phyloP scores from a whole-genome alignment of 2,113 vertebrate genomes.

The Lophius piscatorius region DNA sequence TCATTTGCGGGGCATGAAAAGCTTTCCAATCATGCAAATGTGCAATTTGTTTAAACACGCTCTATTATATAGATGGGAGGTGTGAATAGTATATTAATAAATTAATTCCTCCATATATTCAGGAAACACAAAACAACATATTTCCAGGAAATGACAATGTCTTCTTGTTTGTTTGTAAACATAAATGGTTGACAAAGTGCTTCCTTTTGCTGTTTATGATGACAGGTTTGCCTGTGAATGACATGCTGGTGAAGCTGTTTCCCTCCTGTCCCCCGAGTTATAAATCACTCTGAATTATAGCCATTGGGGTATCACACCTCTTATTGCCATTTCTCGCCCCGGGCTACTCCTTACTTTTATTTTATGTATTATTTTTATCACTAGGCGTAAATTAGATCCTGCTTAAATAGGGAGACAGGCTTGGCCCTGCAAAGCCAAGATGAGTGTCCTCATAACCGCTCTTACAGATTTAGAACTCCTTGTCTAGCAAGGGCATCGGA shows the following conservation, averaged over 20 bases:
- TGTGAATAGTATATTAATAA: background rate
- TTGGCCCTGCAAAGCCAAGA: slow-evolving; percentile 40
- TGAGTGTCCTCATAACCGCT: slow-evolving; percentile 55
- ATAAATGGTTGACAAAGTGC: background rate
- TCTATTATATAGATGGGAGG: slow-evolving; percentile 6
- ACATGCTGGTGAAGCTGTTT: slow-evolving; percentile 23
- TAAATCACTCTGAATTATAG: slow-evolving; percentile 65
- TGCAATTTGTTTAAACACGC: slow-evolving; percentile 4
- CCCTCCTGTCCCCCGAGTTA: slow-evolving; percentile 14
- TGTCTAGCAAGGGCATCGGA: slow-evolving; percentile 61
- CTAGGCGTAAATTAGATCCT: slow-evolving; percentile 63
- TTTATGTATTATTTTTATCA: slow-evolving; percentile 69
- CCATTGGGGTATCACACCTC: slow-evolving; percentile 35
- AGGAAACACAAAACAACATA: background rate
- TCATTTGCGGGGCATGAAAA: slow-evolving; percentile 14
- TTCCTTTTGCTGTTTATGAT: slow-evolving; percentile 20
- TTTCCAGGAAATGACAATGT: background rate
- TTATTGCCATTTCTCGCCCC: slow-evolving; percentile 55
- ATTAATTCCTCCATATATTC: background rate
- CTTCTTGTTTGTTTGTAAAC: background rate
- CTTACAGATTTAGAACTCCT: slow-evolving; percentile 60
- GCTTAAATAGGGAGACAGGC: slow-evolving; percentile 44
- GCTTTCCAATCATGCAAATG: slow-evolving; percentile 30
- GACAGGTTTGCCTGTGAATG: slow-evolving; percentile 39
- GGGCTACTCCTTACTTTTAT: slow-evolving; percentile 60